Percentiles rank a stretch among this genome's conserved stretches.
Conservation (phyloP, 2,797 vertebrate species). For the Muscicapa comitata region DNA sequence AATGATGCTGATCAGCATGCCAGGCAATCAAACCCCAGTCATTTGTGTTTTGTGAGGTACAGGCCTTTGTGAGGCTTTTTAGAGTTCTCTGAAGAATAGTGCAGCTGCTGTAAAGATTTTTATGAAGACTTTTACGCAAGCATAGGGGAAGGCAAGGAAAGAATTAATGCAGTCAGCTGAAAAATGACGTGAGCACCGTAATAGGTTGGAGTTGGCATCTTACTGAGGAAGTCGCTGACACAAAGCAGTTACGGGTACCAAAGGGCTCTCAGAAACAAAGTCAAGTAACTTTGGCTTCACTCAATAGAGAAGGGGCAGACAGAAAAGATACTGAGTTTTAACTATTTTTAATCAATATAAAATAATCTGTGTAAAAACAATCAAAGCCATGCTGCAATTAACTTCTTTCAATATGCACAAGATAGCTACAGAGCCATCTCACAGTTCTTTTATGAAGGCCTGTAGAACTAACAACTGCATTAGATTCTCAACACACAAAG, state of each 20-base stretch:
- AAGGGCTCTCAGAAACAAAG: neutral
- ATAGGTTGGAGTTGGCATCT: neutral
- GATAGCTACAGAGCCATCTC: neutral
- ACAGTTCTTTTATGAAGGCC: neutral
- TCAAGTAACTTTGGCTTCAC: neutral
- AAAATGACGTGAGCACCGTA: neutral
- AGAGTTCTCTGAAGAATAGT: neutral
- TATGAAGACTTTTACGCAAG: neutral
- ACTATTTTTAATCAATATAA: constrained; percentile 33
- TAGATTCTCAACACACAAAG: neutral
- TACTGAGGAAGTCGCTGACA: neutral
- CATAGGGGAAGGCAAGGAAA: neutral
- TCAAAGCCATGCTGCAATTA: neutral
- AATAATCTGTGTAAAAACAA: neutral
- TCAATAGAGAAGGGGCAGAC: neutral
- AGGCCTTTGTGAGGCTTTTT: neutral
- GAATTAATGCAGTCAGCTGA: neutral
- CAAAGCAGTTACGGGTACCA: neutral
- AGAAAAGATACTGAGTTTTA: neutral
- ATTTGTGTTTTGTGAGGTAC: neutral
- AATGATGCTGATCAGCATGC: accelerated
- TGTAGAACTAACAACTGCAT: neutral
- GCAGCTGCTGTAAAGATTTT: neutral
- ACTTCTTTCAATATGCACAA: neutral
- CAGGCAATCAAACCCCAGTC: neutral